Evolutionary conservation across 2,113 vertebrate species (phyloP).

Genomic region (Scortum barcoo): DNA sequence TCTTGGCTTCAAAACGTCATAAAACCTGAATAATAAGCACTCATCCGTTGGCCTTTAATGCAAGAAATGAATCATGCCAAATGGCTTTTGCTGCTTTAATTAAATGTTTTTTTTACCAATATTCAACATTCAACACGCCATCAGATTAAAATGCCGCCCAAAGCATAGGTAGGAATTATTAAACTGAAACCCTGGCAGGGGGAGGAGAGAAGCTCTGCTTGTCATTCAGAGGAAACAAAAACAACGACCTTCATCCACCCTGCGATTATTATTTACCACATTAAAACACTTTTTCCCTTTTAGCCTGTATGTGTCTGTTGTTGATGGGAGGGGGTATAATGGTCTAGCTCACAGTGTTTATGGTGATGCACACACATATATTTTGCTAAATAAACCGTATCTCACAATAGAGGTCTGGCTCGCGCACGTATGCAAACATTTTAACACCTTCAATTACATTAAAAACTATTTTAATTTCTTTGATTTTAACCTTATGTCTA

Average conservation of each 20-base stretch:
- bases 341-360: neutral
- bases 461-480: neutral
- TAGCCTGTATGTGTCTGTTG: conserved; percentile 25
- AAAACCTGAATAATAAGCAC: conserved; percentile 42
- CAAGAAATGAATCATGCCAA: conserved; percentile 35
- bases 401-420: neutral
- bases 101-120: conserved; percentile 53
- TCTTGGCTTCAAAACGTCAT: conserved; percentile 20
- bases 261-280: conserved; percentile 26
- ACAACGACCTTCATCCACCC: neutral
- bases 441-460: neutral
- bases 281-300: conserved; percentile 29
- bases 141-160: conserved; percentile 2
- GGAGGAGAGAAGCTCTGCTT: conserved; percentile 17
- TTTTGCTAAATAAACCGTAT: neutral
- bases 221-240: conserved; percentile 24
- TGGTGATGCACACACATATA: too few species aligned
- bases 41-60: conserved; percentile 40
- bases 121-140: conserved; percentile 9
- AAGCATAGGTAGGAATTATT: conserved; percentile 39
- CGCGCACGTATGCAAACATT: neutral
- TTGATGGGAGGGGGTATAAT: neutral
- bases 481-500: neutral
- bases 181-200: neutral
- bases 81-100: conserved; percentile 50